Evolutionary conservation across 2,797 vertebrate species (phyloP), one percentile per base, ranked within the genome.

Genomic region (Denticeps clupeoides): DNA sequence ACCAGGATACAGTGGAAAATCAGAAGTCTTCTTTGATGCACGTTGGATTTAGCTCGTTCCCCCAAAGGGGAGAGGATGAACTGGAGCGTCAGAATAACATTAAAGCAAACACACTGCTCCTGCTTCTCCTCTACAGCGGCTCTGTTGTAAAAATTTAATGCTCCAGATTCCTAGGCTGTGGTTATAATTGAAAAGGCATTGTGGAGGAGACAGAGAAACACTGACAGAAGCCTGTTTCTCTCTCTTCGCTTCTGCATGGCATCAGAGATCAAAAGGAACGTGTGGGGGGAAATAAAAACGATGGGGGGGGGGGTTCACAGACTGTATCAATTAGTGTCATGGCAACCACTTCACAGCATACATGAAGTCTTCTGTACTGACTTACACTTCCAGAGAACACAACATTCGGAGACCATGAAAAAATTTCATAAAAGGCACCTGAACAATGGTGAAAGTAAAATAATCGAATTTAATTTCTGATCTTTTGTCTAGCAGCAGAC

Each of bases 291-390:
- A 45, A 18, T 41, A 31, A 38, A 45, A 19, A 55, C 12, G 31
- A 45, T 46, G 29, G 48, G 38, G 41, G 33, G 35, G n/a, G n/a
- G 22, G 1, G 44, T 47, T 51, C 51, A 59, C 45, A 51, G 29
- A 27, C 27, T 41, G 49, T 13, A 54, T 41, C 41, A 64, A 55
- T 64, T 60, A 58, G 29, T 16, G 5, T 21, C n/a, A n/a, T n/a
- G n/a, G n/a, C n/a, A n/a, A n/a, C n/a, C n/a, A n/a, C n/a, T n/a
- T n/a, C n/a, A n/a, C n/a, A n/a, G n/a, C n/a, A n/a, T n/a, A n/a
- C n/a, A n/a, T n/a, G n/a, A n/a, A n/a, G n/a, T n/a, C n/a, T n/a
- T n/a, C n/a, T n/a, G n/a, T n/a, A n/a, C n/a, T n/a, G n/a, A n/a
- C n/a, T n/a, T n/a, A n/a, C n/a, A n/a, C n/a, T n/a, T n/a, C n/a